Evolutionary conservation across 2,113 vertebrate genomes (phyloP).

Genomic region (Hydropotes inermis): DNA sequence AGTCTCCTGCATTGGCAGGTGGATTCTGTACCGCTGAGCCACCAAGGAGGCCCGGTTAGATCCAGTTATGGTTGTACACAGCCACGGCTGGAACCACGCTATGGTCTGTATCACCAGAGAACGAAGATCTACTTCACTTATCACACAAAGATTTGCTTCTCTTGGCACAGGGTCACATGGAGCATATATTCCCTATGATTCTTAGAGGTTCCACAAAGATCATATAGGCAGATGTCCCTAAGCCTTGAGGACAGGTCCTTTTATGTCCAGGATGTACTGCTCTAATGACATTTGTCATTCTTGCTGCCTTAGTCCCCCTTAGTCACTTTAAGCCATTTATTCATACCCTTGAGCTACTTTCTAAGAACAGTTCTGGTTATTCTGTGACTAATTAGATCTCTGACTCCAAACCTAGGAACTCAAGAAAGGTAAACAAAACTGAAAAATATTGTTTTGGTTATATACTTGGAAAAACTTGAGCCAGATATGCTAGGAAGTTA

Average conservation of each 20-base stretch:
- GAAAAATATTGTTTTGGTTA: constrained; percentile 7
- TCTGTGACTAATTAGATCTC: constrained; percentile 70
- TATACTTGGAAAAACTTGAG: background rate
- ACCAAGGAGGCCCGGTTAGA: background rate
- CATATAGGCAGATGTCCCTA: background rate
- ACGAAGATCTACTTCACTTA: constrained; percentile 23
- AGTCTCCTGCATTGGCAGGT: background rate
- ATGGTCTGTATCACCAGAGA: background rate
- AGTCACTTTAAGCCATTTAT: constrained; percentile 46
- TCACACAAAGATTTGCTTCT: constrained; percentile 10
- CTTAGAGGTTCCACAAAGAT: background rate
- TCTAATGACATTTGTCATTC: background rate
- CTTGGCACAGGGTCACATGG: background rate
- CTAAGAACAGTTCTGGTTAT: constrained; percentile 72
- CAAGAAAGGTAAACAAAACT: constrained; percentile 41
- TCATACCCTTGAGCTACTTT: constrained; percentile 61
- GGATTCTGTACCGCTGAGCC: background rate
- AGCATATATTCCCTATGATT: background rate
- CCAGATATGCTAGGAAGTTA: constrained; percentile 28
- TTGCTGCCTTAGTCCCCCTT: background rate
- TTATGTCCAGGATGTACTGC: constrained; percentile 1
- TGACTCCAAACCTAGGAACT: constrained; percentile 65
- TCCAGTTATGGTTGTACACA: background rate
- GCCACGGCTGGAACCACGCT: background rate
- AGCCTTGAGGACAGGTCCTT: background rate